Base-by-base conservation (phyloP, 23 tunicate species). In the Trididemnum miniatum region DNA sequence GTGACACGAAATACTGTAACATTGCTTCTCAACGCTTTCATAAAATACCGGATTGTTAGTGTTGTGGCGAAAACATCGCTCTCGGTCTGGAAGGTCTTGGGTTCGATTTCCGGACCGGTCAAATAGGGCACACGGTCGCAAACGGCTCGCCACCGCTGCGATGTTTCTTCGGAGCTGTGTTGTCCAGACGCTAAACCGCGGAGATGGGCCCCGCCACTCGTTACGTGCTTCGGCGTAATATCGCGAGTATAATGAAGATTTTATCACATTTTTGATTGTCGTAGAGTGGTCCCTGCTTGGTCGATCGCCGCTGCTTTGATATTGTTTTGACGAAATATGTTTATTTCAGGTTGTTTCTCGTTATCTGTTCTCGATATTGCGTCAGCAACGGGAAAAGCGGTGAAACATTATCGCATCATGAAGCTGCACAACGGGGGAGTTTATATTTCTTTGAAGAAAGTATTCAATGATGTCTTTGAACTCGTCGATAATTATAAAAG, bases 341-440 rank as follows among this genome's bases (percentile, higher is more conserved):
- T n/a, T n/a, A n/a, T n/a, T n/a, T 29, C 75, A 73, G 79, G 79
- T 5, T 20, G 38, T 30, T 83, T 52, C 64, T 82, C 80, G 15
- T 72, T 83, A 20, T 82, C 83, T 20, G 51, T 88, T 51, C 27
- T 20, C n/a, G 88, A 83, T 39, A 26, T 49, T 1, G 82, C 72
- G 25, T 72, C 65, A 15, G 31, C 28, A n/a, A 76, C 57, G 35
- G 88, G 88, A 2, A 54, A 36, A 5, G 33, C 65, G 1, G 92
- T 88, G 66, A 88, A 88, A 34, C 92, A 88, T 79, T 88, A 88
- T 50, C 75, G 92, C 51, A 88, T 88, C 62, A 40, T 90, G 50
- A 40, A 60, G 31, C 23, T 88, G 30, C 84, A 84, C 72, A 84
- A 74, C 35, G 89, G 89, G 2, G 92, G 92, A 7, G 85, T 50